A percentile compares a stretch with the other conserved stretches of the same genome.
These are phyloP conservation scores for Silurus lanzhouensis DNA, from an alignment of 2,797 vertebrate species.

Conservation along the genomic window DNA sequence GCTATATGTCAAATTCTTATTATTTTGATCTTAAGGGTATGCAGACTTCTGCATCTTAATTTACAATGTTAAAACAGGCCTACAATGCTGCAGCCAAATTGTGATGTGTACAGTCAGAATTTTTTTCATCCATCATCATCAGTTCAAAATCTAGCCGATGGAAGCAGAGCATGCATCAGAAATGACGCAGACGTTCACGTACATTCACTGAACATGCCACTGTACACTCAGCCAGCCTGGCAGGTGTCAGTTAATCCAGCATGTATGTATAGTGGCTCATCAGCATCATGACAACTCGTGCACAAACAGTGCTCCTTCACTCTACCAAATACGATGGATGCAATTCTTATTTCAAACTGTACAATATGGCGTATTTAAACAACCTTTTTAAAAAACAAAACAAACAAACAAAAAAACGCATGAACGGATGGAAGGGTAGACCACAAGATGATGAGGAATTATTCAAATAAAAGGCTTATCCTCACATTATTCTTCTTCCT, in stretches of 20 bases:
- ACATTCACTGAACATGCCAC: not conserved
- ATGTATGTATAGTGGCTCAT: not conserved
- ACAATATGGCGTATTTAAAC: not conserved
- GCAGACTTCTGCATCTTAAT: not conserved
- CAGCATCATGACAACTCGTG: not conserved
- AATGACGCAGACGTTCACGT: not conserved
- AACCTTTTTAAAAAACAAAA: not conserved
- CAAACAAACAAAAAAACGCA: not conserved
- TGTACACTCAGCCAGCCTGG: not conserved
- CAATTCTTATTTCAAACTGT: not conserved
- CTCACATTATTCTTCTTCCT: slow-evolving; percentile 98
- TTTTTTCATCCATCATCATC: not conserved
- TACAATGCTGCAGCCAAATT: not conserved
- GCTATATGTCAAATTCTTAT: not conserved
- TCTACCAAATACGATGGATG: not conserved
- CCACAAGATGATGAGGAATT: not conserved
- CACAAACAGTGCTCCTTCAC: not conserved
- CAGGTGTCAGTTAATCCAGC: slow-evolving; percentile 6
- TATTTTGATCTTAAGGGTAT: not conserved
- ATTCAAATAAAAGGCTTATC: not conserved
- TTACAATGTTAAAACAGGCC: not conserved
- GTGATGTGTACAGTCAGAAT: not conserved
- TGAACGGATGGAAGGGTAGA: not conserved
- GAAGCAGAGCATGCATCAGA: slow-evolving; percentile 5
- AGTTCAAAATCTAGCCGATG: not conserved